Percentiles rank a stretch among this genome's conserved stretches.
These are phyloP conservation scores for Troides aeacus DNA, from an alignment of 2,888 invertebrate genomes.

Conservation along the genomic window DNA sequence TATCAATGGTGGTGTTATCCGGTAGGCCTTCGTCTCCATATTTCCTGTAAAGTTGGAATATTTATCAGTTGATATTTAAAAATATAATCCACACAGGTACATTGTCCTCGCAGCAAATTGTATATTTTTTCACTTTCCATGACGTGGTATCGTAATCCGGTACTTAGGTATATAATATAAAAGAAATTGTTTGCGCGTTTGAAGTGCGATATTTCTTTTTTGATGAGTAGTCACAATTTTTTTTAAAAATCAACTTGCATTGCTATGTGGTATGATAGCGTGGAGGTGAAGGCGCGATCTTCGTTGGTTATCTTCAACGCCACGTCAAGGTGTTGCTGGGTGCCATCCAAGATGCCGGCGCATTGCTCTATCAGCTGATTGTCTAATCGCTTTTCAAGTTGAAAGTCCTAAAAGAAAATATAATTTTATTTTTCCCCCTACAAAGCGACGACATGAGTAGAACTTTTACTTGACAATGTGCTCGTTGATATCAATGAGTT, in stretches of 20 bases:
- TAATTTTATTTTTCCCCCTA: no score
- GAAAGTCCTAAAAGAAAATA: conserved; percentile 84
- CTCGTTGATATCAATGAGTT: no score
- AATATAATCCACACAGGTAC: no score
- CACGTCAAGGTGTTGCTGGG: conserved; percentile 84
- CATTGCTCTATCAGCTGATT: conserved; percentile 87
- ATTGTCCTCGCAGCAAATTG: no score
- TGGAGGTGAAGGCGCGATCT: conserved; percentile 95
- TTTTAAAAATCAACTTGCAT: conserved; percentile 74
- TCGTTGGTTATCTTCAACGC: conserved; percentile 92
- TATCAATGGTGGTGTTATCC: conserved; percentile 86
- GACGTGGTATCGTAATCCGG: no score
- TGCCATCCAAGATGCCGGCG: conserved; percentile 86
- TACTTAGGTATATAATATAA: no score
- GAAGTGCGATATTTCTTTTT: no score
- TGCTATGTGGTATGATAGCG: conserved; percentile 97
- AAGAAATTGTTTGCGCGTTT: no score
- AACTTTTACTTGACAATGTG: no score
- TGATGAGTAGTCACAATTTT: no score
- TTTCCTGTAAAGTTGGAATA: conserved; percentile 79
- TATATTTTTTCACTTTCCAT: no score
- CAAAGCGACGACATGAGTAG: no score
- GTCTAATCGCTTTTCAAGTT: conserved; percentile 90
- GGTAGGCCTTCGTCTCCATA: conserved; percentile 93
- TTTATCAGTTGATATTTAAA: neutral